These are phyloP conservation scores for Cecropterus lyciades DNA, from an alignment of 1,140 invertebrate genomes.

Conservation along the genomic window DNA sequence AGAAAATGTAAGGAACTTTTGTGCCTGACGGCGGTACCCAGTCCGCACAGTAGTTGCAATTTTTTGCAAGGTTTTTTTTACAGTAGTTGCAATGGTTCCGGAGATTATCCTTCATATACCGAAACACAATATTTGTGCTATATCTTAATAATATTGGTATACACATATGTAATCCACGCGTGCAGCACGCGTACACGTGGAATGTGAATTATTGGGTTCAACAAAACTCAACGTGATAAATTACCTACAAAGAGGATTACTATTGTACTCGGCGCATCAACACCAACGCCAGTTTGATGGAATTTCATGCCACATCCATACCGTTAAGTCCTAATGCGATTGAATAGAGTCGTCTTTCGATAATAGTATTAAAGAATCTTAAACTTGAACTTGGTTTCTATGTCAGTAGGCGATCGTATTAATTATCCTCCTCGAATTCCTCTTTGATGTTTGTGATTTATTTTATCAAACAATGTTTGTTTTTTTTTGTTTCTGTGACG, in stretches of 20 bases:
- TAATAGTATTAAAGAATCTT: conserved; percentile 31
- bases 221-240: conserved; percentile 21
- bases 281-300: conserved; percentile 4
- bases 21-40: too few species aligned
- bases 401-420: conserved; percentile 32
- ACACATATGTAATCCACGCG: not conserved
- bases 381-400: conserved; percentile 42
- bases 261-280: conserved; percentile 23
- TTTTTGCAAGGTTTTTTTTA: too few species aligned
- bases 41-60: too few species aligned
- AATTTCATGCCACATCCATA: conserved; percentile 4
- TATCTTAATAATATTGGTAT: too few species aligned
- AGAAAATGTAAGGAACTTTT: too few species aligned
- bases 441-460: not conserved
- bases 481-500: too few species aligned
- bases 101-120: too few species aligned
- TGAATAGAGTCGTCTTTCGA: conserved; percentile 18
- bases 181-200: not conserved
- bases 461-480: not conserved
- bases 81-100: too few species aligned
- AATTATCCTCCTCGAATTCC: conserved; percentile 7
- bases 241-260: conserved; percentile 4
- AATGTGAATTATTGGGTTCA: conserved; percentile 15
- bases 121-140: too few species aligned
- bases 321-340: conserved; percentile 7